Percentiles rank a stretch among this genome's conserved stretches.
Conservation (phyloP, 1,140 invertebrate species). For the Drosophila orosa region DNA sequence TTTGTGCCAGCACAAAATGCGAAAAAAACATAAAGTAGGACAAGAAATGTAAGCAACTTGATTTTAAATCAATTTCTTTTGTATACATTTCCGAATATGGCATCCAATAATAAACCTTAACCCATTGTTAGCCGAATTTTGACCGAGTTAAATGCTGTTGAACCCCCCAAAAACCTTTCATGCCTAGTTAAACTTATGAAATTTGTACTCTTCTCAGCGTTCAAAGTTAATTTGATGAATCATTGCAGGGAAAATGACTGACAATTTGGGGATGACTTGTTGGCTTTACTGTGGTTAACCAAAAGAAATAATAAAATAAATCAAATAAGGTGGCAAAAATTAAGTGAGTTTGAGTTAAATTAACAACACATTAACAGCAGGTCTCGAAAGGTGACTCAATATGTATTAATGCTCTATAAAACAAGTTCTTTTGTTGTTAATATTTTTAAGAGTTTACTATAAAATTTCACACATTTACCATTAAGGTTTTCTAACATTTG, state of each 20-base stretch:
- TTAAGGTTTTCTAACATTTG: neutral
- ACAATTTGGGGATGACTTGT: slow-evolving; percentile 45
- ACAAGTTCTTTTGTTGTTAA: neutral
- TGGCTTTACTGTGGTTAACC: slow-evolving; percentile 14
- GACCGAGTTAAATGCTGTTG: slow-evolving; percentile 42
- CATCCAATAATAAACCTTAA: slow-evolving; percentile 33
- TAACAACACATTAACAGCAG: slow-evolving; percentile 37
- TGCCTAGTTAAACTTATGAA: slow-evolving; percentile 64
- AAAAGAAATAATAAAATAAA: slow-evolving; percentile 40
- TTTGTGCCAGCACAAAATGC: slow-evolving; percentile 53
- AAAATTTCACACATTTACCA: neutral
- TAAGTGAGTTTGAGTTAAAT: slow-evolving; percentile 70
- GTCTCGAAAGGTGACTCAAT: neutral
- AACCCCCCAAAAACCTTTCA: slow-evolving; percentile 41
- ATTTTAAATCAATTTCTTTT: slow-evolving; percentile 16
- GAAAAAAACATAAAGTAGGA: neutral
- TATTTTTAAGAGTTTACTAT: neutral
- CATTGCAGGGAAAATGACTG: slow-evolving; percentile 51
- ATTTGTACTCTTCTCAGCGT: slow-evolving; percentile 70
- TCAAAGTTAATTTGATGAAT: slow-evolving; percentile 54
- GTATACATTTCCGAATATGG: slow-evolving; percentile 22
- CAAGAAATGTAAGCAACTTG: slow-evolving; percentile 6
- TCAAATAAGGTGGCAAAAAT: slow-evolving; percentile 58
- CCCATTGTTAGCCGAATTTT: slow-evolving; percentile 46
- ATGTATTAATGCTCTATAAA: too few species aligned